These are phyloP conservation scores for Echinometra lucunter DNA, from an alignment of 53 echinoderm and acorn worm genomes.

Conservation along the genomic window DNA sequence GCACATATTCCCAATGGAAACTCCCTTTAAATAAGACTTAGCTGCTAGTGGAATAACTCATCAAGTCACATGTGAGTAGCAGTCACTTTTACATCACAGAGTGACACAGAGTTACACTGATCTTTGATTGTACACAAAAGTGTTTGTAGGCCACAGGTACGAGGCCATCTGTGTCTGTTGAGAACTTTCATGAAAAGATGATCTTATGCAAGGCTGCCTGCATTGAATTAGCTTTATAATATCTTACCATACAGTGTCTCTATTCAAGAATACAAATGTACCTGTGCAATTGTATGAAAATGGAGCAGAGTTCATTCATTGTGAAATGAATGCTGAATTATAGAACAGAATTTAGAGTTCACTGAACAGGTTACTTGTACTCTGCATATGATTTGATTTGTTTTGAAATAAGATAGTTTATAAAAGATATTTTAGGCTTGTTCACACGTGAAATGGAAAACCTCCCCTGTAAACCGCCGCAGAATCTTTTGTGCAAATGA, in stretches of 20 bases:
- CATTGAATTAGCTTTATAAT: not conserved
- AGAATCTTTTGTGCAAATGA: too few species aligned
- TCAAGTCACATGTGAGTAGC: not conserved
- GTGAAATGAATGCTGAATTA: not conserved
- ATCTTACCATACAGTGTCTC: not conserved
- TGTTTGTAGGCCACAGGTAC: not conserved
- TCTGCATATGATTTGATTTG: too few species aligned
- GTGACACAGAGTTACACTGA: not conserved
- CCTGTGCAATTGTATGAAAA: not conserved
- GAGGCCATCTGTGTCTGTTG: not conserved
- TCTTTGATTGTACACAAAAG: not conserved
- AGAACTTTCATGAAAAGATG: not conserved
- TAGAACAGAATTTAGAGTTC: not conserved
- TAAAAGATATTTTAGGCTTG: too few species aligned
- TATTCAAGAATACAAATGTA: not conserved
- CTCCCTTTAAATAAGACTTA: not conserved
- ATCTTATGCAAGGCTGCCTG: too few species aligned
- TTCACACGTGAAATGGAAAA: too few species aligned
- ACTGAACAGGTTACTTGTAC: not conserved
- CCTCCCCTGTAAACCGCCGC: too few species aligned
- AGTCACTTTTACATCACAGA: not conserved
- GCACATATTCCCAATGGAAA: too few species aligned
- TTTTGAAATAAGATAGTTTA: too few species aligned
- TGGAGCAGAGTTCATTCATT: not conserved
- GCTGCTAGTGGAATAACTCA: not conserved